Base-by-base conservation (phyloP, 2,888 invertebrate species). In the Xestia sexstrigata region DNA sequence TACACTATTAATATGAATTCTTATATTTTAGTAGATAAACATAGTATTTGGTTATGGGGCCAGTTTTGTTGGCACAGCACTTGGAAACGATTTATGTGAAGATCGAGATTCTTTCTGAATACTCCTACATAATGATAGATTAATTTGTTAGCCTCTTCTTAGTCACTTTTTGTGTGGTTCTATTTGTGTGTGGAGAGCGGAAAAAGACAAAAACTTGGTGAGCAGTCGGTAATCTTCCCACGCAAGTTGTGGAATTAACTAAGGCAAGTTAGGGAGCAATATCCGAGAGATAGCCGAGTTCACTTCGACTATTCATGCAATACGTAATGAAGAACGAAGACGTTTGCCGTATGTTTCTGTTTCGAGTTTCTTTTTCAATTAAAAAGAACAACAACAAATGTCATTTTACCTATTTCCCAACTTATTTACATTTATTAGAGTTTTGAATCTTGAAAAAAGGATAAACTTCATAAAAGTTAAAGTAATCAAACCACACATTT, bases 211-310 rank as follows among this genome's bases (percentile, higher is more conserved):
- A 75, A 82, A 75, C 79, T 72, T 75, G 15, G 65, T 55, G 49
- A 78, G 62, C 79, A 82, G 65, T 82, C 60, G 79, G 66, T 79
- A 26, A 70, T 73, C 39, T 67, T 82, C 75, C 70, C 79, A 79
- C 70, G 30, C 60, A 60, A 75, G 49, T 79, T 76, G 55, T 55
- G 45, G 55, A 72, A 67, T 78, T 70, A 67, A 63, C 17, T 58
- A 62, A 66, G 65, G 71, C 35, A 39, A 77, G 62, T 63, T 52
- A 72, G 20, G 47, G 6, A 39, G 55, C 52, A 63, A 66, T 82
- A 70, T 75, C 17, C n/a, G 49, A 23, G 35, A 63, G 20, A 45
- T 58, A 30, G 23, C 11, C 30, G 20, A 35, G 68, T 23, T 49
- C 42, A 58, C 58, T 58, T n/a, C 20, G 30, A 81, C 58, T 58